Evolutionary conservation across 2,797 vertebrate genomes (phyloP).

Genomic region (Channa striata): DNA sequence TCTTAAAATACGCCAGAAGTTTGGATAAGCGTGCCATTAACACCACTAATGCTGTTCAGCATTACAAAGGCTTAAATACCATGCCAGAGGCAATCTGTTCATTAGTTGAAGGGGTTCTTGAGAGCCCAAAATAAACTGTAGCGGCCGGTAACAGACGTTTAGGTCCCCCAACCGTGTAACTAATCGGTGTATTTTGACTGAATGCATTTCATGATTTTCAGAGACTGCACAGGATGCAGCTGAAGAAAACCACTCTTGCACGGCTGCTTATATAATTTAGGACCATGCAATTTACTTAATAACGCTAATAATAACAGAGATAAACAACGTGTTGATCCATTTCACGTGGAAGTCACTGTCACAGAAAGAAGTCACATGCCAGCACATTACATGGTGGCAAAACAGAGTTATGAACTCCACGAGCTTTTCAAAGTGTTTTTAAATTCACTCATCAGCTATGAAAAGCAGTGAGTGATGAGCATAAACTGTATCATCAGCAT

Average conservation of each 20-base stretch:
- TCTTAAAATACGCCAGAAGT: constrained; percentile 65
- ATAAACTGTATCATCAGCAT: constrained; percentile 68
- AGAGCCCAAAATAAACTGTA: constrained; percentile 72
- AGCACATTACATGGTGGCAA: constrained; percentile 43
- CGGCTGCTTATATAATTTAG: constrained; percentile 35
- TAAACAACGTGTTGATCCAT: constrained; percentile 56
- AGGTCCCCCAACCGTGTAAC: constrained; percentile 69
- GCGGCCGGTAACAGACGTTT: constrained; percentile 71
- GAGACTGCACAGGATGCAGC: constrained; percentile 35
- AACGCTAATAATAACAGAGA: constrained; percentile 26
- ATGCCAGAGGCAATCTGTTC: constrained; percentile 74
- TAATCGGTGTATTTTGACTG: constrained; percentile 54
- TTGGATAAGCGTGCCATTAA: constrained; percentile 67
- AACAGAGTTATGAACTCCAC: constrained; percentile 42
- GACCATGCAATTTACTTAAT: constrained; percentile 34
- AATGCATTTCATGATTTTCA: constrained; percentile 56
- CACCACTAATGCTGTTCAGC: constrained; percentile 63
- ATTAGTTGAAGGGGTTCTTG: constrained; percentile 65
- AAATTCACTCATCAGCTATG: constrained; percentile 58
- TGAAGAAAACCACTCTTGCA: constrained; percentile 8
- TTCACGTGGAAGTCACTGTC: constrained; percentile 35
- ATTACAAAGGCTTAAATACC: constrained; percentile 65
- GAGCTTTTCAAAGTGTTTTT: constrained; percentile 59
- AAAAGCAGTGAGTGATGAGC: constrained; percentile 65
- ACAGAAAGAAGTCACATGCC: constrained; percentile 39